Conservation (phyloP, 2,113 vertebrate genomes). For the Antigone vipio region DNA sequence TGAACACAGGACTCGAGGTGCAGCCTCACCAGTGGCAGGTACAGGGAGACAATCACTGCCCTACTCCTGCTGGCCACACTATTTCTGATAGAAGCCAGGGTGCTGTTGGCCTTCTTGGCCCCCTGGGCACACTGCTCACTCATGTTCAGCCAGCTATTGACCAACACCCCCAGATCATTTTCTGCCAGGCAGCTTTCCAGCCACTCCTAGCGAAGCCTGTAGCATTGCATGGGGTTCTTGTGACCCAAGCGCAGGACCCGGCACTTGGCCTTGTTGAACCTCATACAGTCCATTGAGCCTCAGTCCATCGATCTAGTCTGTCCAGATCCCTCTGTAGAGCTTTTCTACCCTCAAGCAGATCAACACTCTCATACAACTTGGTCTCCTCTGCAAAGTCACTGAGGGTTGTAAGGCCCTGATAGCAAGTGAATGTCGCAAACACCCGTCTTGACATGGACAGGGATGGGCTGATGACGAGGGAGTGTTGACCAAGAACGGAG, state of each 20-base stretch:
- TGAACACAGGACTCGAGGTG: background rate
- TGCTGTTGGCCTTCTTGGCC: background rate
- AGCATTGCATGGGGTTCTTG: background rate
- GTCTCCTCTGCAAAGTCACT: background rate
- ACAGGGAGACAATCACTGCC: background rate
- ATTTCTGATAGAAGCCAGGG: background rate
- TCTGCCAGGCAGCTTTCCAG: too few relatives aligned
- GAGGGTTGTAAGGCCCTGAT: background rate
- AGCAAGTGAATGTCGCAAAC: too few relatives aligned
- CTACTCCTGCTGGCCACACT: too few relatives aligned
- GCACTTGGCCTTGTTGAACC: background rate
- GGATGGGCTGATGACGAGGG: too few relatives aligned
- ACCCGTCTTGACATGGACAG: too few relatives aligned
- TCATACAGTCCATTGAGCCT: background rate
- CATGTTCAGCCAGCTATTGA: background rate
- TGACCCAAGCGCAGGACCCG: accelerated
- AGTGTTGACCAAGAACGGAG: too few relatives aligned
- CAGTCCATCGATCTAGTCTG: too few relatives aligned
- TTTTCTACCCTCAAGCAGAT: background rate
- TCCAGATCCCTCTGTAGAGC: too few relatives aligned
- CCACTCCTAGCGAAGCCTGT: too few relatives aligned
- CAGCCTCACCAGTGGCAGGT: too few relatives aligned
- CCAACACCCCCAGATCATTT: too few relatives aligned
- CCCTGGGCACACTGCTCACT: background rate
- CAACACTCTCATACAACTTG: too few relatives aligned